Evolutionary conservation across 2,797 vertebrate species (phyloP).

Genomic region (Oophaga sylvatica): DNA sequence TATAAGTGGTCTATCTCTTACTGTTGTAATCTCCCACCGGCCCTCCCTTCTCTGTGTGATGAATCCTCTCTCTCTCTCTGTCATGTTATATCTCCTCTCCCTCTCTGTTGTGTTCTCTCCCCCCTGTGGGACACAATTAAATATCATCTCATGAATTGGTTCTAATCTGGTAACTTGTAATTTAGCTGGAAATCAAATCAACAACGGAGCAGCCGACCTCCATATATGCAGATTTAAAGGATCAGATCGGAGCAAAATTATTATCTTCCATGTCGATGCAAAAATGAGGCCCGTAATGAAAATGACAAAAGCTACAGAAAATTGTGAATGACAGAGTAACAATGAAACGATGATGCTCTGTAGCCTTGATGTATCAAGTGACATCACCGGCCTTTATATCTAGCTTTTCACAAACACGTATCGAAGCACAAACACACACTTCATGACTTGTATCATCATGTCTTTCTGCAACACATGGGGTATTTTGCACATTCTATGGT

Average conservation of each 20-base stretch:
- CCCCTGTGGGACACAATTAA: slow-evolving; percentile 62
- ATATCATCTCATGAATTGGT: slow-evolving; percentile 56
- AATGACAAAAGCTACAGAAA: slow-evolving; percentile 4
- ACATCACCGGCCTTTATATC: background rate
- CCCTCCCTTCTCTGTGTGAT: background rate
- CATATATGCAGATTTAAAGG: slow-evolving; percentile 43
- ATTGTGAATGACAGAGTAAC: background rate
- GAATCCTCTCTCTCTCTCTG: slow-evolving; percentile 9
- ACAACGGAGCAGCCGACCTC: slow-evolving; percentile 51
- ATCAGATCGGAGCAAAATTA: slow-evolving; percentile 19
- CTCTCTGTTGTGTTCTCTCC: slow-evolving; percentile 38
- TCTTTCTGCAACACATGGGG: too few species aligned
- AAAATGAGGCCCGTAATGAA: background rate
- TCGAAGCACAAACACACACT: background rate
- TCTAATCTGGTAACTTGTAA: slow-evolving; percentile 62
- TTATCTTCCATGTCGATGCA: slow-evolving; percentile 32
- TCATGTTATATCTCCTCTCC: slow-evolving; percentile 32
- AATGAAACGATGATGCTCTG: too few species aligned
- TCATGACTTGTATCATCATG: too few species aligned
- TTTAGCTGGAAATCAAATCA: slow-evolving; percentile 62
- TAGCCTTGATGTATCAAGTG: background rate
- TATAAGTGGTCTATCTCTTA: slow-evolving; percentile 33
- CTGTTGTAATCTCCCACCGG: slow-evolving; percentile 12
- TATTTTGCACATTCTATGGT: too few species aligned
- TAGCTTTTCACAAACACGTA: background rate